These are phyloP conservation scores for Norana najaformis DNA, from an alignment of 2,888 invertebrate species.

Conservation along the genomic window DNA sequence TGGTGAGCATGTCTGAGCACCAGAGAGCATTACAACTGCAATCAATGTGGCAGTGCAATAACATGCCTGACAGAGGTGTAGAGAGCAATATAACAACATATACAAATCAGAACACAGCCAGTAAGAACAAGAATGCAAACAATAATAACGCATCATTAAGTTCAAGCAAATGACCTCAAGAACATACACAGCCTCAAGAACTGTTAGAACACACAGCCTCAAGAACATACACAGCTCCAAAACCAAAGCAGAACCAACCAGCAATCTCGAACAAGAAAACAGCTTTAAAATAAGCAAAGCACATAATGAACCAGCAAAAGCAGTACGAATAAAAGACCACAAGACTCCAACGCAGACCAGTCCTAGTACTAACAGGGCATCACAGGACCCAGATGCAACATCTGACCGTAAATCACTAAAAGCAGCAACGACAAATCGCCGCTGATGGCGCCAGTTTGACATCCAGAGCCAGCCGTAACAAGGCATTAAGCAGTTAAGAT, in stretches of 20 bases:
- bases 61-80: too few species aligned
- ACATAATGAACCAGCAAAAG: neutral
- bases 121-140: too few species aligned
- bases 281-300: neutral
- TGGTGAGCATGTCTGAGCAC: too few species aligned
- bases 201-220: neutral
- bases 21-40: too few species aligned
- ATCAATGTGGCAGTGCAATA: too few species aligned
- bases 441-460: neutral
- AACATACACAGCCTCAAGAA: neutral
- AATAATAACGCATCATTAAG: too few species aligned
- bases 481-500: neutral
- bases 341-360: neutral
- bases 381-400: neutral
- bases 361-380: neutral
- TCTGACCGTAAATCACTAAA: neutral
- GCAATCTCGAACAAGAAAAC: neutral
- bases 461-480: neutral
- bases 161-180: too few species aligned
- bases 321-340: neutral
- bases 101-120: too few species aligned
- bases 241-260: neutral
- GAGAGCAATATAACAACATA: too few species aligned
- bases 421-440: neutral
- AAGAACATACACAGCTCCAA: neutral